A percentile compares a stretch with the other conserved stretches of the same genome.
phyloP scores from a whole-genome alignment of 2,113 vertebrate genomes.

The Odobenus rosmarus region DNA sequence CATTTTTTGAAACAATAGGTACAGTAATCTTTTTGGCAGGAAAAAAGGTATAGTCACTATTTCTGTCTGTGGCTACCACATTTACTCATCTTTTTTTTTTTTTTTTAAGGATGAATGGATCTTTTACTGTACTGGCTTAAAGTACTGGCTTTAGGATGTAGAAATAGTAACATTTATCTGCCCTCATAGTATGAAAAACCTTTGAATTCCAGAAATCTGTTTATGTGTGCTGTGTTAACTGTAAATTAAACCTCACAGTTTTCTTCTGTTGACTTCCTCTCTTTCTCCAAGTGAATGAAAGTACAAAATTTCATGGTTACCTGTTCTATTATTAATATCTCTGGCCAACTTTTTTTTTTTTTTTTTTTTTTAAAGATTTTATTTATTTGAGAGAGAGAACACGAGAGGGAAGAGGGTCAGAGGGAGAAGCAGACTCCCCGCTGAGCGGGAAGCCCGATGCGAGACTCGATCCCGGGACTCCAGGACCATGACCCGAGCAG shows the following conservation, averaged over 20 bases:
- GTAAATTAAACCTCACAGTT: background rate
- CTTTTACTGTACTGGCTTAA: conserved; percentile 39
- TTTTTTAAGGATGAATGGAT: background rate
- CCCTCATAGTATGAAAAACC: background rate
- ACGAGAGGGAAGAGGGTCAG: no score
- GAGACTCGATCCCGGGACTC: no score
- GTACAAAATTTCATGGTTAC: conserved; percentile 15
- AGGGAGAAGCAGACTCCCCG: no score
- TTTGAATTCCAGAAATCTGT: conserved; percentile 33
- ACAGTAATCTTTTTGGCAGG: conserved; percentile 6
- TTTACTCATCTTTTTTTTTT: background rate
- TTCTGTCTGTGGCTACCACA: background rate
- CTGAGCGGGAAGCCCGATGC: no score
- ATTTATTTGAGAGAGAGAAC: no score
- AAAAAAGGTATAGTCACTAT: background rate
- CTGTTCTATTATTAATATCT: conserved; percentile 41
- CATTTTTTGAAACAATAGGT: conserved; percentile 15
- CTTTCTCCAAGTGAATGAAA: conserved; percentile 43
- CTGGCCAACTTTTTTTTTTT: background rate
- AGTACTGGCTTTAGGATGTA: conserved; percentile 22
- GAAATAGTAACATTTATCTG: background rate
- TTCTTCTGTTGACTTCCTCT: background rate
- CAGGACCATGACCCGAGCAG: no score
- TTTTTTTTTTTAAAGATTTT: no score
- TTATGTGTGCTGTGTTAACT: background rate